Percentiles rank a stretch among this genome's conserved stretches.
phyloP scores from a whole-genome alignment of 2,888 invertebrate species.

The Platycnemis pennipes region DNA sequence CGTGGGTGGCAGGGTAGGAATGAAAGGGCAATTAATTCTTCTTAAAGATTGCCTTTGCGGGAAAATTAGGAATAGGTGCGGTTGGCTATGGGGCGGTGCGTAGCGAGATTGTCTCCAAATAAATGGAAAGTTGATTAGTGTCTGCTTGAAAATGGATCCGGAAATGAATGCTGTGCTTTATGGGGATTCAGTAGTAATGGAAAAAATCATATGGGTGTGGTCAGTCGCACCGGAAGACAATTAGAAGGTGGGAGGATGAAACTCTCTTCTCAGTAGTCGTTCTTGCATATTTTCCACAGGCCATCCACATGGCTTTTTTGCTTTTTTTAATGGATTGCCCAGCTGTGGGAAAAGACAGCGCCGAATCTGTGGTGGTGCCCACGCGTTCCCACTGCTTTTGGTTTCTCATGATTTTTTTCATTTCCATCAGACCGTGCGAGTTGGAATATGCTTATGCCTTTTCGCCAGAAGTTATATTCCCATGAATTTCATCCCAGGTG shows the following conservation, averaged over 20 bases:
- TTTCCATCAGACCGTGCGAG: background rate
- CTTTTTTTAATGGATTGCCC: background rate
- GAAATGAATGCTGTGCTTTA: background rate
- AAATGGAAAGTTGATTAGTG: background rate
- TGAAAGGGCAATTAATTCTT: conserved; percentile 5
- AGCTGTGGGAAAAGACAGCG: background rate
- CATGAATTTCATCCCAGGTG: background rate
- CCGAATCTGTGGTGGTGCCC: background rate
- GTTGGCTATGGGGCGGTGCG: background rate
- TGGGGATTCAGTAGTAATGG: no score
- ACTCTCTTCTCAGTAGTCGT: background rate
- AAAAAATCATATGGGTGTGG: no score
- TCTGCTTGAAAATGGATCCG: background rate
- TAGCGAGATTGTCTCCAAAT: background rate
- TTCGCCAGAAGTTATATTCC: background rate
- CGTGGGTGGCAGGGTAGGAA: background rate
- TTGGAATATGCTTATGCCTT: background rate
- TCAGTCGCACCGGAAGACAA: background rate
- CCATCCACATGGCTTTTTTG: background rate
- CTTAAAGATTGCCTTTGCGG: background rate
- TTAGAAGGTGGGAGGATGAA: background rate
- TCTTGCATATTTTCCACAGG: background rate
- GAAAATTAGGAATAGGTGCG: background rate
- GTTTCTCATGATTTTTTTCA: background rate
- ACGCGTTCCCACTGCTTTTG: background rate